Base-by-base conservation (phyloP, 64 coral and sea anemone species). In the Actinia tenebrosa region DNA sequence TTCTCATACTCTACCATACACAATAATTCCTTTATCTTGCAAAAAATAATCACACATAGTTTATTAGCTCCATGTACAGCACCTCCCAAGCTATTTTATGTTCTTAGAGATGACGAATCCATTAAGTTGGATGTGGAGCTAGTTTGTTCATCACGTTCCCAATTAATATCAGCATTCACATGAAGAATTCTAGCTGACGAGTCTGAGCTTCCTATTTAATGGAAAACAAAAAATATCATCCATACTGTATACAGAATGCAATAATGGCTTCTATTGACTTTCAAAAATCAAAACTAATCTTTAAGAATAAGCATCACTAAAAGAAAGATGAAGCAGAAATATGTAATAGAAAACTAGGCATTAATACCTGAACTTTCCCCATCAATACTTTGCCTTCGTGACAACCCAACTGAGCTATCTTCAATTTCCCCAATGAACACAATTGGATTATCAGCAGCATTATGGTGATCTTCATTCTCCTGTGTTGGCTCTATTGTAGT, bases 121-220 rank as follows among this genome's bases (percentile, higher is more conserved):
- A 96, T 90, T 58, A 96, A 72, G 58, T 96, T 96, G 26, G 94
- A 93, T 42, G 88, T 93, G 22, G 94, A 96, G 54, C 85, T 96
- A 22, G 52, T 81, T 20, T 82, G 86, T 63, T 87, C 89, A 25
- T 95, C 94, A 64, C 94, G 86, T 89, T 96, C 94, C 94, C 94
- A 96, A 47, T 93, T 96, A 9, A 96, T 58, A 60, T 96, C 94
- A 72, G 94, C 94, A 86, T 71, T 93, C 15, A 96, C 88, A 80
- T 84, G 93, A 61, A 96, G 88, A 87, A 93, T 86, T 72, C 88
- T 84, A 19, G 88, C 91, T 54, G 78, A 80, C 44, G 77, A 86
- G 66, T 78, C 77, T 80, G 90, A 87, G 66, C 85, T 87, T 58
- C 86, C 90, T 92, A 54, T 26, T 16, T 46, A 69, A 26, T 7